Evolutionary conservation across 2,888 invertebrate species (phyloP), one percentile per base, ranked within the genome.

Genomic region (Apomyelois bistriatella): DNA sequence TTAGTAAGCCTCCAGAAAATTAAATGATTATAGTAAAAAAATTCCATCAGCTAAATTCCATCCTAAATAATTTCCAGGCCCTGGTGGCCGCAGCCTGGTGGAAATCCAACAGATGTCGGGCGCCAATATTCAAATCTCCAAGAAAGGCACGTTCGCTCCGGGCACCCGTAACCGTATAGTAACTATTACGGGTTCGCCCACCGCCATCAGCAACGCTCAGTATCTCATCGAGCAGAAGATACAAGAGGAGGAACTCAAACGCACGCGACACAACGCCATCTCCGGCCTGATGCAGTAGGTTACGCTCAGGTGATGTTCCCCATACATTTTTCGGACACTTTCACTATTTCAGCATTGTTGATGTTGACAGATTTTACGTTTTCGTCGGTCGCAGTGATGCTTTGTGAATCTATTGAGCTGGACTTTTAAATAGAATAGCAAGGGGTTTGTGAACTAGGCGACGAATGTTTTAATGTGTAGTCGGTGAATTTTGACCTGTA

Each of bases 61-160:
- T n/a, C n/a, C n/a, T n/a, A n/a, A n/a, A n/a, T n/a, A n/a, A 12
- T 9, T 57, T 57, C 50, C 91, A 94, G 94, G 96, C 80, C 98
- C 98, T 67, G 98, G 97, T 80, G 99, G 98, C 64, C 95, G 97
- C 90, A 96, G 97, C 87, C 94, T 99, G 82, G 96, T 98, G 77
- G 98, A 99, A 93, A 97, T 99, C 90, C 98, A 98, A 92, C 97
- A 98, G 92, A 93, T 95, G 91, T 98, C 97, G 81, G 98, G 98
- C 86, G 98, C 98, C 88, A 98, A 96, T 92, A 98, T 99, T 90
- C 98, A 98, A 92, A 98, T 99, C 91, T 98, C 98, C 70, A 98
- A 98, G 93, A 98, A 98, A 92, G 98, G 98, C 85, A 97, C 96
- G 79, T 98, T 97, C 92, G 97, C 97, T 76, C 98, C 98, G 66